phyloP scores from a whole-genome alignment of 2,113 vertebrate genomes.

The Bubo bubo region DNA sequence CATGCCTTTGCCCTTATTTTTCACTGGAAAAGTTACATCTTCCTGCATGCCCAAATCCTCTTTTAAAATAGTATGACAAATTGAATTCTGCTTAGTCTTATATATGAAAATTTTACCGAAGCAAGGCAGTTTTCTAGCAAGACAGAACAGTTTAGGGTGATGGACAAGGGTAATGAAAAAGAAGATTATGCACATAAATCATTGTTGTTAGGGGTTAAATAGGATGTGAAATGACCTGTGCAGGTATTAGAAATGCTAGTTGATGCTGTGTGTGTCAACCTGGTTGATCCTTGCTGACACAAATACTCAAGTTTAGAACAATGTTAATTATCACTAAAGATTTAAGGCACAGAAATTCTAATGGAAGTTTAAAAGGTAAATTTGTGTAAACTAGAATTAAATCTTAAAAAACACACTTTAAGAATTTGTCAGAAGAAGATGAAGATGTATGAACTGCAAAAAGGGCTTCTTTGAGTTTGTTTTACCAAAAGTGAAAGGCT shows the following conservation, averaged over 20 bases:
- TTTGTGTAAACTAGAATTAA: not conserved
- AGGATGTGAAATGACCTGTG: not conserved
- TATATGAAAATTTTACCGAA: not conserved
- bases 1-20: not conserved
- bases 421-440: not conserved
- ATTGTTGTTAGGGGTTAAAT: not conserved
- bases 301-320: not conserved
- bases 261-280: not conserved
- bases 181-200: conserved; percentile 21
- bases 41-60: not conserved
- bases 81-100: conserved; percentile 6
- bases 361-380: not conserved
- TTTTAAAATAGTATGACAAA: not conserved
- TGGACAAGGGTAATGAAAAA: not conserved
- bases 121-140: not conserved
- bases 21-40: not conserved
- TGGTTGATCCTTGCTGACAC: not conserved
- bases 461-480: not conserved
- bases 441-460: not conserved
- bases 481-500: not conserved
- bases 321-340: not conserved
- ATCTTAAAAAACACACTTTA: not conserved
- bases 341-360: not conserved
- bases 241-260: not conserved
- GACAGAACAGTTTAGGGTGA: not conserved